Evolutionary conservation across 2,888 invertebrate species (phyloP), one percentile per base, ranked within the genome.

Genomic region (Monopis laevigella): DNA sequence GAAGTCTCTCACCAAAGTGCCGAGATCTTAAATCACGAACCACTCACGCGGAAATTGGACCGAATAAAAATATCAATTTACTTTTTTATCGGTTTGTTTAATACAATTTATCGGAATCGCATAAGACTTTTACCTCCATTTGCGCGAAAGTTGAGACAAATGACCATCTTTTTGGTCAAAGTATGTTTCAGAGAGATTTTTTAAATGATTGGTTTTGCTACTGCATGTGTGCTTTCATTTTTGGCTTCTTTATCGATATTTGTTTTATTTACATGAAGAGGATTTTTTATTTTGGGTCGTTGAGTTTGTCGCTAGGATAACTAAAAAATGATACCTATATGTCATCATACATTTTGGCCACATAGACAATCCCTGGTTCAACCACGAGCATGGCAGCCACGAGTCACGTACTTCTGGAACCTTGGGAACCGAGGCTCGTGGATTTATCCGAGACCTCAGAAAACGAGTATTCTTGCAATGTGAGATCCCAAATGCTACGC

Each of bases 21-120:
- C 17, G 32, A 11, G 11, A 3, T 36, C 36, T 36, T 36, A 36
- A 36, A 36, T 36, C 36, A 68, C 67, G 66, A 67, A 62, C 51
- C 73, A 75, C 74, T 75, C 70, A 72, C 67, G 65, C 65, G 66
- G 62, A 62, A 62, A 64, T 59, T 59, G 61, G 51, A 59, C 16
- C 28, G 19, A 62, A 62, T 65, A 61, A 57, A 58, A 50, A 51
- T 58, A 56, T 56, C 55, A 55, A 59, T 58, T 63, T 62, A 56
- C 53, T 51, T 63, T 65, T 64, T 67, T 64, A 63, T 68, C 60
- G 59, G 64, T 64, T 65, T 65, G 51, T 55, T 56, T 62, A 57
- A 61, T 54, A 61, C 60, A 62, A 66, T 67, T 69, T 67, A 65
- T 56, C 55, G 55, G 66, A 68, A 65, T 66, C 57, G 55, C 51